phyloP scores from a whole-genome alignment of 2,113 vertebrate species.

The Donacobius atricapilla region DNA sequence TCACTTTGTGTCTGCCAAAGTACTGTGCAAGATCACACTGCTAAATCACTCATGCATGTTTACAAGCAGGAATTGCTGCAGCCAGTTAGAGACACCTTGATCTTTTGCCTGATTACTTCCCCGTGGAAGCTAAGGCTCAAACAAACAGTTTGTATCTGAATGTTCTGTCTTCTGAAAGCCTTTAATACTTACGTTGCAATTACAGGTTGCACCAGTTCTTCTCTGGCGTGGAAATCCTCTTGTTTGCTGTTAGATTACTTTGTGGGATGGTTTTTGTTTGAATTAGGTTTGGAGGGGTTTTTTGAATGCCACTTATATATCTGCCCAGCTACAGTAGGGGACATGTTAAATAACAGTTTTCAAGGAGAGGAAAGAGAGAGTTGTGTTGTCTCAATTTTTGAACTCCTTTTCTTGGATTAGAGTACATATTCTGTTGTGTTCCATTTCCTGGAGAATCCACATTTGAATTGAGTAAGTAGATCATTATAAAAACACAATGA shows the following conservation, averaged over 20 bases:
- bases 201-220: slow-evolving; percentile 14
- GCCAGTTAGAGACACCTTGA: neutral
- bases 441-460: neutral
- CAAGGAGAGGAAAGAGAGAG: neutral
- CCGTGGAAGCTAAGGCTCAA: neutral
- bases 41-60: neutral
- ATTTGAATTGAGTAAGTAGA: neutral
- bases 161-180: neutral
- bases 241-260: slow-evolving; percentile 13
- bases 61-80: neutral
- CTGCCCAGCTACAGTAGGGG: neutral
- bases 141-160: neutral
- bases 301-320: neutral
- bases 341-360: neutral
- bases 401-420: neutral
- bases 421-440: neutral
- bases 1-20: neutral
- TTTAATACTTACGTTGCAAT: neutral
- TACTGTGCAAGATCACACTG: neutral
- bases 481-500: neutral
- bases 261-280: neutral
- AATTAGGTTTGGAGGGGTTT: neutral
- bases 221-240: neutral
- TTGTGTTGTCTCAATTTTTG: neutral
- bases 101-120: neutral